phyloP scores from a whole-genome alignment of 2,113 vertebrate genomes.

The Mugil cephalus region DNA sequence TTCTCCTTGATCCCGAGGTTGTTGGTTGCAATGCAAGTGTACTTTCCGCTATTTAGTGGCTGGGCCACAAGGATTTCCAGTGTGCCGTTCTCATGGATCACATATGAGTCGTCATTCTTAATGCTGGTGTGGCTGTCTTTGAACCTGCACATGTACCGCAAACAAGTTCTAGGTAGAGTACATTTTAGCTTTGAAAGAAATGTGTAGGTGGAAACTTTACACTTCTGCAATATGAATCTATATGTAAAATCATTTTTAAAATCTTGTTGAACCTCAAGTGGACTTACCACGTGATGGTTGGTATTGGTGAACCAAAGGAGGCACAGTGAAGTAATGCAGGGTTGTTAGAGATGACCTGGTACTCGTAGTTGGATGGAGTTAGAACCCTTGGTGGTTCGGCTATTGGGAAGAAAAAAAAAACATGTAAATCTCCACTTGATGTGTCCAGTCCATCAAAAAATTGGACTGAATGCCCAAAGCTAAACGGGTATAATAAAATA shows the following conservation, averaged over 20 bases:
- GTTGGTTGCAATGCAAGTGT: conserved; percentile 94
- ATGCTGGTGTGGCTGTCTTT: conserved; percentile 90
- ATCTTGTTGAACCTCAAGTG: not conserved
- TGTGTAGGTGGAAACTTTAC: no score
- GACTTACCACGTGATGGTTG: conserved; percentile 91
- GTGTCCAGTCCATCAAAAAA: not conserved
- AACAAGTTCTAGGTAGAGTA: not conserved
- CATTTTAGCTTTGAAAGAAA: no score
- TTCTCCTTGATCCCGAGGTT: conserved; percentile 92
- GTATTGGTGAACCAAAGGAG: conserved; percentile 94
- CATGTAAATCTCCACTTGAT: not conserved
- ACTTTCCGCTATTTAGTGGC: conserved; percentile 88
- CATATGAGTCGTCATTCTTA: conserved; percentile 85
- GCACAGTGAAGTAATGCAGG: conserved; percentile 90
- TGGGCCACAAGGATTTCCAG: conserved; percentile 93
- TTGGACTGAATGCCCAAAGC: not conserved
- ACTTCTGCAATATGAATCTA: no score
- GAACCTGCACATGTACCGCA: conserved; percentile 84
- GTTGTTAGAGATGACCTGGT: conserved; percentile 91
- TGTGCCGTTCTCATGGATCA: conserved; percentile 93
- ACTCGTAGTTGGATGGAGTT: conserved; percentile 87
- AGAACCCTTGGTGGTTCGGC: conserved; percentile 94
- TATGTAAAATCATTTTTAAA: not conserved
- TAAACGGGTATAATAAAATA: not conserved
- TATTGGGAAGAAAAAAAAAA: conserved; percentile 68